These are phyloP conservation scores for Folsomia candida DNA, from an alignment of 2,888 invertebrate species.

Conservation along the genomic window DNA sequence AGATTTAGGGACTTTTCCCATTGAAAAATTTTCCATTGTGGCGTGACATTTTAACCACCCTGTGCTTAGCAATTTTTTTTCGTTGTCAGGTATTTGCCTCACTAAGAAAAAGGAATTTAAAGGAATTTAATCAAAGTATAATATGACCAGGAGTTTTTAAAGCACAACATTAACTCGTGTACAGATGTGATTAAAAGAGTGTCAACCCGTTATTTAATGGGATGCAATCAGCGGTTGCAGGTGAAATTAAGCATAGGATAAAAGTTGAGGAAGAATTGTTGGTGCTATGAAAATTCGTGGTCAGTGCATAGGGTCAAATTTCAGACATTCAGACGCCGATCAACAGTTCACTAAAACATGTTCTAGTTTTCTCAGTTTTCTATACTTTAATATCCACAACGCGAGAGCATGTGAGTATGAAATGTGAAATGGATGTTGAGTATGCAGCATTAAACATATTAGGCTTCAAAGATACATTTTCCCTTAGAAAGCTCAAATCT, in stretches of 20 bases:
- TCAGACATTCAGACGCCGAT: slow-evolving; percentile 51
- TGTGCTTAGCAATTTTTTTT: too few relatives aligned
- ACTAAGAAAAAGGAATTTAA: too few relatives aligned
- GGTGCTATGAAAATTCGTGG: slow-evolving; percentile 35
- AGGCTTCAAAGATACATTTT: not conserved
- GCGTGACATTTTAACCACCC: too few relatives aligned
- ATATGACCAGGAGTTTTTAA: too few relatives aligned
- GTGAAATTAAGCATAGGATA: not conserved
- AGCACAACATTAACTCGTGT: too few relatives aligned
- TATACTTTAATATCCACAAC: not conserved
- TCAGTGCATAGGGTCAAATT: slow-evolving; percentile 50
- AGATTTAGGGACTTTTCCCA: too few relatives aligned
- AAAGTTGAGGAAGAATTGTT: not conserved
- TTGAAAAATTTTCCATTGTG: too few relatives aligned
- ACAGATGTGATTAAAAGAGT: too few relatives aligned
- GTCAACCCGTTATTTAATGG: too few relatives aligned
- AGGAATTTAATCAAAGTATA: too few relatives aligned
- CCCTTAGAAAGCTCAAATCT: slow-evolving; percentile 9
- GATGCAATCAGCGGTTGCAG: not conserved
- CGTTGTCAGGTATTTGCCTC: too few relatives aligned
- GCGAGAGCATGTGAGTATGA: not conserved
- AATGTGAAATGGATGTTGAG: not conserved
- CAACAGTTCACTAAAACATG: slow-evolving; percentile 43
- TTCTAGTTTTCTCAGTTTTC: slow-evolving; percentile 41
- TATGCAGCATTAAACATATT: not conserved